Evolutionary conservation across 1,140 invertebrate species (phyloP).

Genomic region (Dinoponera quadriceps): DNA sequence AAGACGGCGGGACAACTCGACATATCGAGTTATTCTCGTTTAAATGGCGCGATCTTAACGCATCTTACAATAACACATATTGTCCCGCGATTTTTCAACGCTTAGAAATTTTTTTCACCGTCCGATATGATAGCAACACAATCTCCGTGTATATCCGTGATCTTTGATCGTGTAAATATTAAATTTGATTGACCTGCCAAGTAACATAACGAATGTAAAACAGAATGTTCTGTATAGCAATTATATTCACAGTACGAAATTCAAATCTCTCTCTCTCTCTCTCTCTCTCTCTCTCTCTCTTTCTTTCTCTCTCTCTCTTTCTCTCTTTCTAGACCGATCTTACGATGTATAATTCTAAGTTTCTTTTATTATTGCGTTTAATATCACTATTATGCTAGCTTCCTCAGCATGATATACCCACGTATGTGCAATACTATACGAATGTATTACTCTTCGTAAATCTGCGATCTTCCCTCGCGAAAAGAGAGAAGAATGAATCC

Average conservation of each 20-base stretch:
- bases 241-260: constrained; percentile 63
- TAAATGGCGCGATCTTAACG: constrained; percentile 4
- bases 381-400: constrained; percentile 73
- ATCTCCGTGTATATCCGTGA: constrained; percentile 51
- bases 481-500: not conserved
- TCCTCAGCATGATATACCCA: constrained; percentile 51
- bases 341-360: constrained; percentile 66
- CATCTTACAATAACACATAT: constrained; percentile 54
- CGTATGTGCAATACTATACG: constrained; percentile 52
- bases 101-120: constrained; percentile 55
- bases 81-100: constrained; percentile 49
- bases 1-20: constrained; percentile 27
- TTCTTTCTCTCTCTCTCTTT: too few relatives aligned
- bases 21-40: constrained; percentile 2
- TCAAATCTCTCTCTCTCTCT: too few relatives aligned
- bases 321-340: constrained; percentile 57
- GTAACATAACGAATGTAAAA: constrained; percentile 60
- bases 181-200: constrained; percentile 70
- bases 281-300: too few relatives aligned
- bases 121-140: constrained; percentile 38
- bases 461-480: constrained; percentile 26
- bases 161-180: constrained; percentile 74
- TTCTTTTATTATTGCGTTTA: constrained; percentile 74
- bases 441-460: constrained; percentile 36
- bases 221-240: constrained; percentile 67